Evolutionary conservation across 2,888 invertebrate genomes (phyloP).

Genomic region (Myopa tessellatipennis): DNA sequence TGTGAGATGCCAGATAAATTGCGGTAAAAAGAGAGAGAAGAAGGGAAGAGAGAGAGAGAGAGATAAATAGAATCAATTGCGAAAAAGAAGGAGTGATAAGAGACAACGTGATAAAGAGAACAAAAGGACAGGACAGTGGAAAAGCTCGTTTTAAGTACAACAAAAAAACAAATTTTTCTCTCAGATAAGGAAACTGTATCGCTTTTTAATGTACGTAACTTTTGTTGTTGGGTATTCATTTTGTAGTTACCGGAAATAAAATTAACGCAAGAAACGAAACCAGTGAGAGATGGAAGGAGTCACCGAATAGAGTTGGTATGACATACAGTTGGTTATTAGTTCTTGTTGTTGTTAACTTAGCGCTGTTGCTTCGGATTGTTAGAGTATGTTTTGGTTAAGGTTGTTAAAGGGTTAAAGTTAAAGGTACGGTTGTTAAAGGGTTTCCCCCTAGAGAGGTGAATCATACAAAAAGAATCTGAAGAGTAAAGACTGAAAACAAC

Average conservation of each 20-base stretch:
- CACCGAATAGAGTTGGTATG: background rate
- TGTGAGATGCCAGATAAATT: background rate
- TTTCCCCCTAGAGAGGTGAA: background rate
- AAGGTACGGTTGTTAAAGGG: background rate
- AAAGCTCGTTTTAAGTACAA: background rate
- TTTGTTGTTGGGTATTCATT: background rate
- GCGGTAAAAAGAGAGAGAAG: background rate
- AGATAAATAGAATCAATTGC: too few relatives aligned
- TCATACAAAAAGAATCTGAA: too few relatives aligned
- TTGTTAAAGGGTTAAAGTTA: background rate
- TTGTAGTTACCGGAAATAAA: background rate
- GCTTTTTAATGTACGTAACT: background rate
- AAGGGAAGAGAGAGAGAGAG: background rate
- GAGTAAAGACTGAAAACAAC: background rate
- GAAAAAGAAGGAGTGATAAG: background rate
- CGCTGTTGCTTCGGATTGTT: too few relatives aligned
- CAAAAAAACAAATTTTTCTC: background rate
- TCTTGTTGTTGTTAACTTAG: too few relatives aligned
- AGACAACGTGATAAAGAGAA: too few relatives aligned
- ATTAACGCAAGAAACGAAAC: conserved; percentile 1
- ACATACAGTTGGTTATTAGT: too few relatives aligned
- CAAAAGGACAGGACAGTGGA: too few relatives aligned
- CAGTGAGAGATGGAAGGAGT: background rate
- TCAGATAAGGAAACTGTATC: conserved; percentile 6
- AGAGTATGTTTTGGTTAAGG: background rate